These are phyloP conservation scores for Ctenodactylus gundi DNA, from an alignment of 2,113 vertebrate species.

Conservation along the genomic window DNA sequence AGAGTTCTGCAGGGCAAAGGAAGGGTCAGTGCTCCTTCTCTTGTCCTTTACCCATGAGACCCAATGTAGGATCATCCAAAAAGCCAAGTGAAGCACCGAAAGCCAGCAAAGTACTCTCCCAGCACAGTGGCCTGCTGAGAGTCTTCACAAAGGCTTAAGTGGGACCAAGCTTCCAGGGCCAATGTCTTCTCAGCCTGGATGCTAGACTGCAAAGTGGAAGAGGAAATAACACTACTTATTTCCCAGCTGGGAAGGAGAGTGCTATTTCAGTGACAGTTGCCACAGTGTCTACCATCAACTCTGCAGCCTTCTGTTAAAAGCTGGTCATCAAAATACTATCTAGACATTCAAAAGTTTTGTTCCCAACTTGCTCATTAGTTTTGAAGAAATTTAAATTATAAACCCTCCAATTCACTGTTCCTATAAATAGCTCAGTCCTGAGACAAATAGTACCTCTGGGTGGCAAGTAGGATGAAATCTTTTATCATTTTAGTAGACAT, in stretches of 20 bases:
- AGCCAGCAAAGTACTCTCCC: not conserved
- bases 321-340: not conserved
- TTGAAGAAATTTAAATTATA: not conserved
- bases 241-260: not conserved
- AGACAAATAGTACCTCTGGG: not conserved
- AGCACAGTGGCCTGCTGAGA: no score
- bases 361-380: not conserved
- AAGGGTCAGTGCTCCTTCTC: not conserved
- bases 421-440: not conserved
- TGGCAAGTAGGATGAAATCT: not conserved
- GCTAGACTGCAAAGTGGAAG: not conserved
- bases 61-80: accelerated
- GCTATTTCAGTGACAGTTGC: not conserved
- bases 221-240: not conserved
- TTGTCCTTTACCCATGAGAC: not conserved
- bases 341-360: not conserved
- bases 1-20: slow-evolving; percentile 88
- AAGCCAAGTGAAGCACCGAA: not conserved
- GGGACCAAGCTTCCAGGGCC: not conserved
- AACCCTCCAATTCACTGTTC: not conserved
- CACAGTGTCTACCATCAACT: not conserved
- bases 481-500: not conserved
- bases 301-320: not conserved
- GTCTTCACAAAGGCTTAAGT: not conserved
- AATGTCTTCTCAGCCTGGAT: not conserved